These are phyloP conservation scores for Calidris pygmaea DNA, from an alignment of 2,113 vertebrate species.

Conservation along the genomic window DNA sequence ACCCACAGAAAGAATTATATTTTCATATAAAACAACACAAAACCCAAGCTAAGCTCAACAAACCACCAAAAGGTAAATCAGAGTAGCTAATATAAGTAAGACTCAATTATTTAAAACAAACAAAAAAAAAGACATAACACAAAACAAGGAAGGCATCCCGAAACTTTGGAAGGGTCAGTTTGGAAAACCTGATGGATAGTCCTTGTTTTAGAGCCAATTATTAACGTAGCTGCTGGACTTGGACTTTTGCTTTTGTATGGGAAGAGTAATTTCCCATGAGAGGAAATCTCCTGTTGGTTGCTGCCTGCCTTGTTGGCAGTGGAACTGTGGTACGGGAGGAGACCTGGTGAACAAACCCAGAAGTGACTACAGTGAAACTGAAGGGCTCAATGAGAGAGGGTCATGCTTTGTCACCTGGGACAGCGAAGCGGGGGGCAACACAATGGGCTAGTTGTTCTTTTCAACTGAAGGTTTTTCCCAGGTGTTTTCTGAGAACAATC, in stretches of 20 bases:
- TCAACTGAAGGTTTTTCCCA: neutral
- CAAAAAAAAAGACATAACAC: neutral
- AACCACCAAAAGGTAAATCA: neutral
- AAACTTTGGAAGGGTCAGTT: neutral
- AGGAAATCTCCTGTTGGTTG: neutral
- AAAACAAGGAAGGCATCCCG: neutral
- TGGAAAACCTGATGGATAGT: neutral
- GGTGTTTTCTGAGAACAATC: neutral
- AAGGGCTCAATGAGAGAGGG: neutral
- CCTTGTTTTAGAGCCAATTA: neutral
- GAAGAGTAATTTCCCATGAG: neutral
- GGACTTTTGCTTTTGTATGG: neutral
- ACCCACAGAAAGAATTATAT: neutral
- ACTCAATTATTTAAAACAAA: neutral
- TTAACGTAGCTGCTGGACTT: neutral
- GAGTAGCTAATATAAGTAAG: neutral
- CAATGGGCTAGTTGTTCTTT: neutral
- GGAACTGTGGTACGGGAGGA: neutral
- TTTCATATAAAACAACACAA: neutral
- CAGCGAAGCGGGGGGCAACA: fast-evolving
- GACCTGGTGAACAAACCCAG: neutral
- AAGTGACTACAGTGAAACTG: fast-evolving
- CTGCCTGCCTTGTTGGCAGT: neutral
- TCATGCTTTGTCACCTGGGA: neutral
- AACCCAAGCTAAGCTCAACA: neutral